Conservation (phyloP, 37 sponge, comb jelly and placozoan species). For the Diacarnus erythraeanus region DNA sequence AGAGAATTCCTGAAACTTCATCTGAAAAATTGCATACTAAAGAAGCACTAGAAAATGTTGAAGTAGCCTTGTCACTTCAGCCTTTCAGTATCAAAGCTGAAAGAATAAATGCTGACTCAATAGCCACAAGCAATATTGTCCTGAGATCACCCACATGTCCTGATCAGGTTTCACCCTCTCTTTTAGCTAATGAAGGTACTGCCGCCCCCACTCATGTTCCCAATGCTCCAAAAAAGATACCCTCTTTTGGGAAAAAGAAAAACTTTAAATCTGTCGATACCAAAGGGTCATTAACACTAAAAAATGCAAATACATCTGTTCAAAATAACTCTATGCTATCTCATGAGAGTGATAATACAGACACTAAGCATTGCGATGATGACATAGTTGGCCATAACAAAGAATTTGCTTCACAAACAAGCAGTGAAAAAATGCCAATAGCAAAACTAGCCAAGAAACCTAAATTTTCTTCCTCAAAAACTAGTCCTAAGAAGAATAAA, state of each 20-base stretch:
- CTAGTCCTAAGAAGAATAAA: neutral
- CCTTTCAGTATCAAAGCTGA: neutral
- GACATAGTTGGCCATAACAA: too few species aligned
- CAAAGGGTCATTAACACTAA: too few species aligned
- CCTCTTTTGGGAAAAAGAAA: slow-evolving; percentile 56
- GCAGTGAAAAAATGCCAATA: neutral
- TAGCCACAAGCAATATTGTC: neutral
- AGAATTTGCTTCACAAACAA: too few species aligned
- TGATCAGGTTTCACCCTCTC: neutral
- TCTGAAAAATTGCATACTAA: neutral
- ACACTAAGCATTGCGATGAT: too few species aligned
- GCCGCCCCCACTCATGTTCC: neutral
- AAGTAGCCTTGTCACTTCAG: neutral
- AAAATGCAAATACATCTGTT: too few species aligned
- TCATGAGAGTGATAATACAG: too few species aligned
- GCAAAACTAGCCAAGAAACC: neutral
- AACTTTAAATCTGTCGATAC: neutral
- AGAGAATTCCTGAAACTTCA: neutral
- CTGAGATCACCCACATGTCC: neutral
- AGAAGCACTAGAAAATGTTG: neutral
- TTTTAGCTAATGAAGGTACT: neutral
- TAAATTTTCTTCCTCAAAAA: neutral
- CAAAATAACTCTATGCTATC: too few species aligned
- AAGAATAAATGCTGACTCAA: neutral
- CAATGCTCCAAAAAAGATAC: slow-evolving; percentile 18